phyloP scores from a whole-genome alignment of 2,113 vertebrate species.

The Muscicapa adusta region DNA sequence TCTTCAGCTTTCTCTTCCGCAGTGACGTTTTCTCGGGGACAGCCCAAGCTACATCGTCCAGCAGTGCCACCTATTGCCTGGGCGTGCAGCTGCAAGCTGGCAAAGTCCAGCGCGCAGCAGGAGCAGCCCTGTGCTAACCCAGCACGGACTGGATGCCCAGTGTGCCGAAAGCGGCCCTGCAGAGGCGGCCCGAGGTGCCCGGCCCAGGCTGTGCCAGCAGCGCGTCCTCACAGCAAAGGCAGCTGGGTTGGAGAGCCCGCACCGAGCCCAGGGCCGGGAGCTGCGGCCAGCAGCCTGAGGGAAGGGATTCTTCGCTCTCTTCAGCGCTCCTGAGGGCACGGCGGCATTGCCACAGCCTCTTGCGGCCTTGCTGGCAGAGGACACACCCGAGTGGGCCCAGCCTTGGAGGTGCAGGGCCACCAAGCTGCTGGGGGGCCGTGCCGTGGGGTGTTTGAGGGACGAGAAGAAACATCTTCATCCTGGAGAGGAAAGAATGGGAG shows the following conservation, averaged over 20 bases:
- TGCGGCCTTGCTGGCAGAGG: not conserved
- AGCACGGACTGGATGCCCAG: not conserved
- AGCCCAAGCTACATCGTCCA: not conserved
- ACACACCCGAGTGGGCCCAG: not conserved
- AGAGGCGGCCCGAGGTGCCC: not conserved
- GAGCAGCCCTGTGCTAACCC: accelerated
- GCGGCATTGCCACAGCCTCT: no score
- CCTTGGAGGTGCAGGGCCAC: not conserved
- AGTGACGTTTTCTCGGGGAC: not conserved
- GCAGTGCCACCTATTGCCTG: slow-evolving; percentile 48
- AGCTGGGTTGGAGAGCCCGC: not conserved
- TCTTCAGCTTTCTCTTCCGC: not conserved
- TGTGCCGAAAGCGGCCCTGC: accelerated
- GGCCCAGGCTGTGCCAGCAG: not conserved
- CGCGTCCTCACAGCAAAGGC: not conserved
- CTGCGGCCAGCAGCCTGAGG: not conserved
- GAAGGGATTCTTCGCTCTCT: not conserved
- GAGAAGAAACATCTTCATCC: not conserved
- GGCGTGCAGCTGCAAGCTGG: not conserved
- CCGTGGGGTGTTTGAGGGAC: accelerated
- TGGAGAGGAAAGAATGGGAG: not conserved
- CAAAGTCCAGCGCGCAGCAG: not conserved
- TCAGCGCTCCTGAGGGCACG: not conserved
- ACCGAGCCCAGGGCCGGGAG: accelerated
- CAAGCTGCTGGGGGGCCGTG: not conserved